Percentiles rank a stretch among this genome's conserved stretches.
Evolutionary conservation across 2,888 invertebrate species (phyloP).

Genomic region (Epinotia demarniana): DNA sequence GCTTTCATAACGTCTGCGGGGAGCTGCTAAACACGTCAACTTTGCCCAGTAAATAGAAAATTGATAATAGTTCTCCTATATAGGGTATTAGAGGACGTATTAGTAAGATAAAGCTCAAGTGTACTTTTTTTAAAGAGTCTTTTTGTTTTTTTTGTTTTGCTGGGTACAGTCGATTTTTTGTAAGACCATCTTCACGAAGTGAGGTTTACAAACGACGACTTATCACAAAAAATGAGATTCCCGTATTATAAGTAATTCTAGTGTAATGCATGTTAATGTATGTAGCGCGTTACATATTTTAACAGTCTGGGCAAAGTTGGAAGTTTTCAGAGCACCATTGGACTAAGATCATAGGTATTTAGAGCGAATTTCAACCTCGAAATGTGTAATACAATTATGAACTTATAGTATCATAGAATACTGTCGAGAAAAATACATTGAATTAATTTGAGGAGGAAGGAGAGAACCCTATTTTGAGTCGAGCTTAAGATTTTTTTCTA

Average conservation of each 20-base stretch:
- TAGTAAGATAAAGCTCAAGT: background rate
- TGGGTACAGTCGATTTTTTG: background rate
- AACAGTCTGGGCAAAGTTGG: constrained; percentile 18
- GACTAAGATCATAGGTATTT: background rate
- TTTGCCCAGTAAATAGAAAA: constrained; percentile 18
- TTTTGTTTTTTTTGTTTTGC: background rate
- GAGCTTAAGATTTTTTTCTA: constrained; percentile 5
- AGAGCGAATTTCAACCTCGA: constrained; percentile 26
- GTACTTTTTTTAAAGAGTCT: background rate
- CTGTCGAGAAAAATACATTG: background rate
- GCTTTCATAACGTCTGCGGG: constrained; percentile 3
- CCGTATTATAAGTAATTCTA: background rate
- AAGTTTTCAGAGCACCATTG: background rate
- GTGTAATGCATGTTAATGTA: background rate
- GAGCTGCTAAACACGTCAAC: constrained; percentile 4
- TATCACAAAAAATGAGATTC: background rate
- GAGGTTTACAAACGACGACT: constrained; percentile 1
- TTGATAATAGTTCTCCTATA: background rate
- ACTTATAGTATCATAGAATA: constrained; percentile 5
- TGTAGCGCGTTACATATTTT: background rate
- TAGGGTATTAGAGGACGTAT: background rate
- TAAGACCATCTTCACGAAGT: background rate
- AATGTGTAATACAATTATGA: constrained; percentile 8
- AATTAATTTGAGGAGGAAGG: background rate
- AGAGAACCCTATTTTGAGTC: constrained; percentile 1